Base-by-base conservation (phyloP, 1,140 invertebrate genomes). In the Eufriesea mexicana region DNA sequence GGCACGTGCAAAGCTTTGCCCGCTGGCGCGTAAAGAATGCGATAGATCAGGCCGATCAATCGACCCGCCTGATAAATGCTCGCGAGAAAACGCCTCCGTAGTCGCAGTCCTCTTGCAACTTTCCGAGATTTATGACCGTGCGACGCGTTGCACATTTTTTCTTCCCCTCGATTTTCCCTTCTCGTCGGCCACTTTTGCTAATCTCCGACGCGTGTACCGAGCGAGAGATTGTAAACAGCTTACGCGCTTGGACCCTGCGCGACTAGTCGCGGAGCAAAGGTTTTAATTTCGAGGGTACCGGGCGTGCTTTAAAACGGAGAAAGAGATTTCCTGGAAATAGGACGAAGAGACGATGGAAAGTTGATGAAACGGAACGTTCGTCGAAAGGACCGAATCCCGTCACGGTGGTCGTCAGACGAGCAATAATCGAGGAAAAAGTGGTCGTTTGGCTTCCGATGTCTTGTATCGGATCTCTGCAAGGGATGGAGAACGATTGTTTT, bases 41-140 rank as follows among this genome's bases (percentile, higher is more conserved):
- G 74, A 78, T 83, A 55, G 74, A 83, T 83, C 74, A 55, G 25
- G 5, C 10, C 2, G 64, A 83, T 83, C 64, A 64, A 83, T 77
- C 71, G 72, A 62, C 18, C 18, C 51, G 23, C 10, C 57, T 62
- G 81, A 83, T 71, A 78, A 83, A 83, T 82, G 71, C 74, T 47
- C 47, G 55, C 45, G 74, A 51, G 64, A 45, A 62, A 77, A 78
- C 8, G 4, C 47, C 10, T 28, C 23, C 45, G 28, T 5, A 20
- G 9, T 10, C 0, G 16, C 62, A 18, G 28, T 49, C 64, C 66
- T 75, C 55, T 81, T 49, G 28, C 62, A 42, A 68, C 62, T 81
- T 57, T 80, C n/a, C 28, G 25, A 55, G 75, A 83, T 83, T 83
- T 83, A 83, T 62, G 74, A 77, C 64, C 45, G 47, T 75, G 5